phyloP scores from a whole-genome alignment of 2,113 vertebrate genomes.

The Cercopithecus mona region DNA sequence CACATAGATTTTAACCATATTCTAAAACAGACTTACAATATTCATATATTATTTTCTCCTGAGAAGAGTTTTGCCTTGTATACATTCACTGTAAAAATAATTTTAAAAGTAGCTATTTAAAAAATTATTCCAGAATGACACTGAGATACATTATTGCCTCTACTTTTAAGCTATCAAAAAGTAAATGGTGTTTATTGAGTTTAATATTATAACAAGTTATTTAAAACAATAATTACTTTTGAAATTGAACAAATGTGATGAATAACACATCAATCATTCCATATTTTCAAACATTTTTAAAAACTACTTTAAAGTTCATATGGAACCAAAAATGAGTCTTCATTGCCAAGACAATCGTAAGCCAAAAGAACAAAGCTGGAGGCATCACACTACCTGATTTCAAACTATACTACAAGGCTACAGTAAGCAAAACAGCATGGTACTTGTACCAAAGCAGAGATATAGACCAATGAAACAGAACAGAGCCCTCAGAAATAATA shows the following conservation, averaged over 20 bases:
- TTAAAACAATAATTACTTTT: background rate
- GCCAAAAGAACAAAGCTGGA: no score
- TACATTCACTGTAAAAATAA: background rate
- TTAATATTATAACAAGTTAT: background rate
- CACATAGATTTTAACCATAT: background rate
- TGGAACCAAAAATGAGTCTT: no score
- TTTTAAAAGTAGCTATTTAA: background rate
- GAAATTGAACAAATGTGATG: background rate
- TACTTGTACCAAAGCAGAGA: no score
- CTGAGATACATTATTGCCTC: background rate
- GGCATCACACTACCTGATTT: no score
- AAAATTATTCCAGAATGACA: background rate
- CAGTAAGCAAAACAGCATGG: no score
- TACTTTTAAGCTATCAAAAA: background rate
- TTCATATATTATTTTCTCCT: background rate
- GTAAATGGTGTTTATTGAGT: background rate
- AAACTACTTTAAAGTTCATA: no score
- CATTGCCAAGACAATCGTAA: no score
- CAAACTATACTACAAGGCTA: no score
- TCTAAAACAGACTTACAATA: background rate
- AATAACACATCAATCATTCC: background rate
- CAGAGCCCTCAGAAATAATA: no score
- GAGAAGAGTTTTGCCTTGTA: background rate
- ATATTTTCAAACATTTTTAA: slow-evolving; percentile 1
- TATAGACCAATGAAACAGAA: no score